phyloP scores from a whole-genome alignment of 2,113 vertebrate genomes.

The Ornithorhynchus anatinus region DNA sequence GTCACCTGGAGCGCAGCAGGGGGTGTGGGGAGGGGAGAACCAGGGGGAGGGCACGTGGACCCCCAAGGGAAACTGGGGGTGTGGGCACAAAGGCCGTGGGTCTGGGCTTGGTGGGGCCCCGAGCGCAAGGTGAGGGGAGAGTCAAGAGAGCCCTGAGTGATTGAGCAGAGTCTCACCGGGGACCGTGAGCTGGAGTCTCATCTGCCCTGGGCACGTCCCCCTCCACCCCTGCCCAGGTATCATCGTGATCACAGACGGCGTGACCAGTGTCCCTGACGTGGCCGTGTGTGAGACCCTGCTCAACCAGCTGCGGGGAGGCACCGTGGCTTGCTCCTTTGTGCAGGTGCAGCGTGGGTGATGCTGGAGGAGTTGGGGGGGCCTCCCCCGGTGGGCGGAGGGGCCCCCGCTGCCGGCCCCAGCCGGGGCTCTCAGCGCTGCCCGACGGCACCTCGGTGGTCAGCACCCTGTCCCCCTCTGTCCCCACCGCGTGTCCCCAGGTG shows the following conservation, averaged over 20 bases:
- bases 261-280: constrained; percentile 96
- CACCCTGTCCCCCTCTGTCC: background rate
- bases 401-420: background rate
- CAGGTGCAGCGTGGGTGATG: constrained; percentile 75
- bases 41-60: background rate
- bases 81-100: background rate
- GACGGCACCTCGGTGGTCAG: background rate
- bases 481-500: constrained; percentile 72
- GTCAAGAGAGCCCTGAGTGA: background rate
- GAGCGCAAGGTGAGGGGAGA: background rate
- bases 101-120: background rate
- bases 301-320: constrained; percentile 94
- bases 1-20: background rate
- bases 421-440: too few species aligned
- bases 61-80: background rate
- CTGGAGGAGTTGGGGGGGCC: background rate
- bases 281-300: constrained; percentile 93
- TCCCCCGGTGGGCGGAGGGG: background rate
- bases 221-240: constrained; percentile 76
- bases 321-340: constrained; percentile 95
- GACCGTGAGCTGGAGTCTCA: background rate
- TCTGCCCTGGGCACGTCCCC: background rate
- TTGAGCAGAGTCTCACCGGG: background rate
- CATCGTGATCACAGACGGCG: constrained; percentile 97
- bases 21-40: background rate